Evolutionary conservation across 2,797 vertebrate species (phyloP).

Genomic region (Paedocypris micromegethes): DNA sequence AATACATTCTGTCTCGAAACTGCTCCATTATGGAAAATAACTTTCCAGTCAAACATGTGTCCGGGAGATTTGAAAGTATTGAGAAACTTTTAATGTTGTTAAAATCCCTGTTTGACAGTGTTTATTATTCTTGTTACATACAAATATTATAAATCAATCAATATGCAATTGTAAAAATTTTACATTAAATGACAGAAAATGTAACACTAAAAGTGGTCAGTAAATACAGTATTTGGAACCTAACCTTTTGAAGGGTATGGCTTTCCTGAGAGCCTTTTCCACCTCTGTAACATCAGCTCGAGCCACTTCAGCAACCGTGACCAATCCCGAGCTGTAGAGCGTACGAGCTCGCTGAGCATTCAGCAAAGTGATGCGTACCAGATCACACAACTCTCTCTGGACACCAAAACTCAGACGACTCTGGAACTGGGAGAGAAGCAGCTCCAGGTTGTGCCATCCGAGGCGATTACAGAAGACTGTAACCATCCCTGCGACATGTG

Average conservation of each 20-base stretch:
- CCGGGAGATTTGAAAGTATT: no score
- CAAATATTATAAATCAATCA: no score
- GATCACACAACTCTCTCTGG: constrained; percentile 89
- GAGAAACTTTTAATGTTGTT: no score
- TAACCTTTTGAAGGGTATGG: constrained; percentile 91
- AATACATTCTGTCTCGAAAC: no score
- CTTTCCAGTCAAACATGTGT: no score
- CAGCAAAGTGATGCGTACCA: constrained; percentile 85
- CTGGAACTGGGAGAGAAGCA: constrained; percentile 92
- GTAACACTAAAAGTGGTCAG: neutral
- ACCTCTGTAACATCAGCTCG: constrained; percentile 73
- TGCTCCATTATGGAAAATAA: no score
- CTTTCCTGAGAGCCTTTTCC: constrained; percentile 80
- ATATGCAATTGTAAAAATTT: neutral
- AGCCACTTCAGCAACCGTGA: constrained; percentile 86
- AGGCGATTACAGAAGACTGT: constrained; percentile 90
- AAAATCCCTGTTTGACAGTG: no score
- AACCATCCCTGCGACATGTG: constrained; percentile 80
- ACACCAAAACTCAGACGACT: constrained; percentile 93
- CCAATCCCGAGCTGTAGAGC: constrained; percentile 79
- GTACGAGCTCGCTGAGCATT: constrained; percentile 83
- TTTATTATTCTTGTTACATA: no score
- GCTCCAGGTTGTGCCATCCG: constrained; percentile 94
- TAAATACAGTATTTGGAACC: neutral
- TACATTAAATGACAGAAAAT: neutral